phyloP scores from a whole-genome alignment of 2,888 invertebrate genomes.

The Trimorus sp. region DNA sequence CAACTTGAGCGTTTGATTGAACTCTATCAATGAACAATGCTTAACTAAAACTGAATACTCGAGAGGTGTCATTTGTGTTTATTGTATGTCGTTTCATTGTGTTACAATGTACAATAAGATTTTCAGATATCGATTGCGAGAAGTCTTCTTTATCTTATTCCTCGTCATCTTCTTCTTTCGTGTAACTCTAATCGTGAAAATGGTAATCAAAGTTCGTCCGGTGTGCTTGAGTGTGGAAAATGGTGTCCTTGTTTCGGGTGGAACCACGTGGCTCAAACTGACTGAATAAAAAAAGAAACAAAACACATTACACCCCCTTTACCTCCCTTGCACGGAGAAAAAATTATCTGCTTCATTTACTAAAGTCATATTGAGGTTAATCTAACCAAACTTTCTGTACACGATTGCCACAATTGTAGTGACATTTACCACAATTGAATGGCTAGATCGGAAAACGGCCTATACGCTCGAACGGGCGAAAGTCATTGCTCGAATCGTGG shows the following conservation, averaged over 20 bases:
- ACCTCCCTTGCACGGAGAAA: too few species aligned
- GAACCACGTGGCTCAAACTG: conserved; percentile 16
- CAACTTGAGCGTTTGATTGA: too few species aligned
- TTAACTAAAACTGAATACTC: conserved; percentile 7
- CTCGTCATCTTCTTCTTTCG: conserved; percentile 26
- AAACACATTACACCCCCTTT: conserved; percentile 71
- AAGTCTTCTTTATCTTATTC: conserved; percentile 1
- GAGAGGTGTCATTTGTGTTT: conserved; percentile 52
- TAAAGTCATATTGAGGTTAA: conserved; percentile 77
- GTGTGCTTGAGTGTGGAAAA: conserved; percentile 51
- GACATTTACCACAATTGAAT: too few species aligned
- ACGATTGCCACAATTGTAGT: too few species aligned
- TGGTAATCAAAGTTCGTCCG: conserved; percentile 10
- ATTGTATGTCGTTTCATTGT: conserved; percentile 43
- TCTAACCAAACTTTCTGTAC: too few species aligned
- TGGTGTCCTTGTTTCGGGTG: conserved; percentile 28
- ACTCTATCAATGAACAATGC: background rate
- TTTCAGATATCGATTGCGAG: conserved; percentile 24
- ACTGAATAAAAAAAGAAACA: conserved; percentile 25
- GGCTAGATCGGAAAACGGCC: too few species aligned
- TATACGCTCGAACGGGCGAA: too few species aligned
- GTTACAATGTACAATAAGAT: conserved; percentile 48
- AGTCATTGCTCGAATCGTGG: too few species aligned
- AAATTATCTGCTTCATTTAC: too few species aligned
- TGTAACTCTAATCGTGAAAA: background rate